A percentile compares a stretch with the other conserved stretches of the same genome.
These are phyloP conservation scores for Neodiprion lecontei DNA, from an alignment of 1,140 invertebrate species.

Conservation along the genomic window DNA sequence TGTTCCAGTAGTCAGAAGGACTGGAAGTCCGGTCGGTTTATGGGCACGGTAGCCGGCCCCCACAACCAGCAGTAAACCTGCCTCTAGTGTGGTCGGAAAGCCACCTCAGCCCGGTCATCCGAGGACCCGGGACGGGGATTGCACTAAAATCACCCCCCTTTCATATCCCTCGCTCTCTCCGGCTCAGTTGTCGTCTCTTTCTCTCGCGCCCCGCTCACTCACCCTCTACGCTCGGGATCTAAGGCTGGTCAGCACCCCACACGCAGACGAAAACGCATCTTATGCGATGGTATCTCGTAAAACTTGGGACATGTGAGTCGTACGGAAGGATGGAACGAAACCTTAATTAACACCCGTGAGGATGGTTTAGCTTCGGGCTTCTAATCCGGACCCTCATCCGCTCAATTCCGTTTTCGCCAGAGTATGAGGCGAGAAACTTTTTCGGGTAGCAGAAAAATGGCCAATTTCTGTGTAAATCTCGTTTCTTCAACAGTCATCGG, in stretches of 20 bases:
- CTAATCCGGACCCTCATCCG: constrained; percentile 6
- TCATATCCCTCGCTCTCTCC: neutral
- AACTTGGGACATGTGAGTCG: neutral
- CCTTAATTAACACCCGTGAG: constrained; percentile 38
- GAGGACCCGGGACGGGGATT: neutral
- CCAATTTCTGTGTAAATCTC: too few species aligned
- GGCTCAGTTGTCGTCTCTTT: neutral
- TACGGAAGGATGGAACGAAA: neutral
- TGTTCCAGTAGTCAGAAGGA: neutral
- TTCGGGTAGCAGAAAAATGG: constrained; percentile 13
- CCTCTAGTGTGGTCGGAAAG: neutral
- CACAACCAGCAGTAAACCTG: neutral
- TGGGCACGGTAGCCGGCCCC: neutral
- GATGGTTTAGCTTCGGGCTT: constrained; percentile 31
- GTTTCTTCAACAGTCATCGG: too few species aligned
- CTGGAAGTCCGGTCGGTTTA: neutral
- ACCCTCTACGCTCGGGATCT: neutral
- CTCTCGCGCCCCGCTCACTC: neutral
- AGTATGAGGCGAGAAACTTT: neutral
- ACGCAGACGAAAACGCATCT: neutral
- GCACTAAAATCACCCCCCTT: neutral
- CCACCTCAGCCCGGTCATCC: neutral
- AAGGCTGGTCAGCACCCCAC: neutral
- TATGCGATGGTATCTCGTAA: neutral
- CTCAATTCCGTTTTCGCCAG: neutral